phyloP scores from a whole-genome alignment of 2,797 vertebrate genomes.

The Sebastes flavidus region DNA sequence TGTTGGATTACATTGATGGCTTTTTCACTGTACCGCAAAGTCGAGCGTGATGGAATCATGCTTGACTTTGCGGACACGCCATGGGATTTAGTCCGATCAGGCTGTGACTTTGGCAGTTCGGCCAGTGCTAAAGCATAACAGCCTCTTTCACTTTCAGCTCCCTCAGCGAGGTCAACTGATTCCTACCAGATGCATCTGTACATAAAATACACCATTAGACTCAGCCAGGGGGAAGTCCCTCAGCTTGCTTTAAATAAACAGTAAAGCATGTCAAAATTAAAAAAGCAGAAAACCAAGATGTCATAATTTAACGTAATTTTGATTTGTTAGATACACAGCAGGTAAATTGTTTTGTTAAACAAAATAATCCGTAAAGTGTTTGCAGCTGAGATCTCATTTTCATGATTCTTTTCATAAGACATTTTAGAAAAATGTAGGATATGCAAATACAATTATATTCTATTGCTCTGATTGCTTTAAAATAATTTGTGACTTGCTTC shows the following conservation, averaged over 20 bases:
- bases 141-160: conserved; percentile 71
- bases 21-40: conserved; percentile 30
- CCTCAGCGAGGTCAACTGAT: conserved; percentile 67
- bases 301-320: background rate
- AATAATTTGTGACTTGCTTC: background rate
- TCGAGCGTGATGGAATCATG: conserved; percentile 54
- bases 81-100: conserved; percentile 61
- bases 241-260: conserved; percentile 32
- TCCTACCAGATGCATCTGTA: conserved; percentile 69
- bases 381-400: background rate
- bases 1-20: background rate
- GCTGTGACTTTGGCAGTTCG: conserved; percentile 66
- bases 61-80: conserved; percentile 59
- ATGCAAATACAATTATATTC: background rate
- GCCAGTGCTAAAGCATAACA: conserved; percentile 68
- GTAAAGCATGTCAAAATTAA: conserved; percentile 19
- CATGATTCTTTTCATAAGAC: background rate
- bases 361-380: background rate
- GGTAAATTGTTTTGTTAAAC: background rate
- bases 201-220: conserved; percentile 60
- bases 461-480: background rate
- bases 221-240: conserved; percentile 19
- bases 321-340: background rate
- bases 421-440: background rate
- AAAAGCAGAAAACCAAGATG: background rate